phyloP scores from a whole-genome alignment of 2,888 invertebrate species.

The Mamestra brassicae region DNA sequence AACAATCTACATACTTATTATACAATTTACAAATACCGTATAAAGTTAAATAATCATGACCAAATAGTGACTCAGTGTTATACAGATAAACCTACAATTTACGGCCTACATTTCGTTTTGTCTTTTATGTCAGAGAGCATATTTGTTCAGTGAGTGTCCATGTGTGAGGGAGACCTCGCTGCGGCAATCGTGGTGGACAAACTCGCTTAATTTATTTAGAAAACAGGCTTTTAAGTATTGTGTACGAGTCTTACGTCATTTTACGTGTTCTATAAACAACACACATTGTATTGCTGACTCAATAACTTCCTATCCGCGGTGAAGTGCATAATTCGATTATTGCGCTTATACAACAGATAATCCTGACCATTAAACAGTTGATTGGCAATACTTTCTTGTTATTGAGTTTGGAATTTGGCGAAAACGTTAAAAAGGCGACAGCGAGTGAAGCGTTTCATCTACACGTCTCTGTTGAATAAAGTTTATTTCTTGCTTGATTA shows the following conservation, averaged over 20 bases:
- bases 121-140: slow-evolving; percentile 51
- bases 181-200: slow-evolving; percentile 52
- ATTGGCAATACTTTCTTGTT: slow-evolving; percentile 68
- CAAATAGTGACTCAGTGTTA: slow-evolving; percentile 57
- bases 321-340: slow-evolving; percentile 69
- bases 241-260: slow-evolving; percentile 68
- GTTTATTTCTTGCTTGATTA: slow-evolving; percentile 78
- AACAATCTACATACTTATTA: slow-evolving; percentile 15
- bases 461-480: slow-evolving; percentile 67
- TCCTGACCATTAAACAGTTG: slow-evolving; percentile 64
- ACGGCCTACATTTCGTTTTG: slow-evolving; percentile 38
- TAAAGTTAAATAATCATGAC: slow-evolving; percentile 53
- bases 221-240: slow-evolving; percentile 60
- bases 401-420: slow-evolving; percentile 66
- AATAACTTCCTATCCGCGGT: slow-evolving; percentile 56
- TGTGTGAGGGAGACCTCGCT: slow-evolving; percentile 43
- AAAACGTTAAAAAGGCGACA: slow-evolving; percentile 62
- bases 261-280: slow-evolving; percentile 63
- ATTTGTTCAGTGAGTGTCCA: slow-evolving; percentile 48
- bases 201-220: slow-evolving; percentile 65
- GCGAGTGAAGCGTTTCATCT: slow-evolving; percentile 64
- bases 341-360: slow-evolving; percentile 70
- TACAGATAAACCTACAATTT: slow-evolving; percentile 31
- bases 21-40: slow-evolving; percentile 41
- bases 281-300: slow-evolving; percentile 59